These are phyloP conservation scores for Hemicrepidius hirtus DNA, from an alignment of 2,888 invertebrate species.

Conservation along the genomic window DNA sequence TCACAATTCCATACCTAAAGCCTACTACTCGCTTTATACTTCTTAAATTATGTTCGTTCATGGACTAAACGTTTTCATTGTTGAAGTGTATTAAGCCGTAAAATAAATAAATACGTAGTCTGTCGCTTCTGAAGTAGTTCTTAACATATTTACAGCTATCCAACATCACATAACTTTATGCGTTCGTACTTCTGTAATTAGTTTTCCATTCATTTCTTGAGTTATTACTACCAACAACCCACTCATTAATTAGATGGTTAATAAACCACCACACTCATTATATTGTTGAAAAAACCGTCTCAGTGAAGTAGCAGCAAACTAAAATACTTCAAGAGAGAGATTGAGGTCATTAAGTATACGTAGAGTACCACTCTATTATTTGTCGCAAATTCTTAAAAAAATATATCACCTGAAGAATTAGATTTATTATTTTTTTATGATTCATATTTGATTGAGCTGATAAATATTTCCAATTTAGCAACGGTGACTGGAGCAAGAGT, in stretches of 20 bases:
- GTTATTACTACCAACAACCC: neutral
- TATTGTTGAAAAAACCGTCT: neutral
- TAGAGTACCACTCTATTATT: too few species aligned
- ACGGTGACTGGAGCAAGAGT: too few species aligned
- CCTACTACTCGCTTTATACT: too few species aligned
- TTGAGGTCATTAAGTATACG: too few species aligned
- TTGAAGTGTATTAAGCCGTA: constrained; percentile 5
- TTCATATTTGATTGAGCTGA: too few species aligned
- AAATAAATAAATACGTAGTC: neutral
- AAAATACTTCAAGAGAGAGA: neutral
- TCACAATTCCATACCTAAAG: too few species aligned
- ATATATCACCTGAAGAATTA: too few species aligned
- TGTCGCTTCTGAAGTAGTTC: neutral
- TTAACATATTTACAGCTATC: neutral
- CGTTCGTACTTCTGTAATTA: neutral
- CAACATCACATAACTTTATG: neutral
- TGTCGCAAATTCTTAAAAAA: too few species aligned
- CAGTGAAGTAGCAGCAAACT: neutral
- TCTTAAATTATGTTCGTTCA: neutral
- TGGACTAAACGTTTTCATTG: neutral
- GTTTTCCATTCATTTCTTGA: neutral
- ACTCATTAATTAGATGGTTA: neutral
- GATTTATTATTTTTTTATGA: too few species aligned
- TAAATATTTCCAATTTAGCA: too few species aligned
- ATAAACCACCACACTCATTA: neutral